These are phyloP conservation scores for Lacerta agilis DNA, from an alignment of 2,797 vertebrate genomes.

Conservation along the genomic window DNA sequence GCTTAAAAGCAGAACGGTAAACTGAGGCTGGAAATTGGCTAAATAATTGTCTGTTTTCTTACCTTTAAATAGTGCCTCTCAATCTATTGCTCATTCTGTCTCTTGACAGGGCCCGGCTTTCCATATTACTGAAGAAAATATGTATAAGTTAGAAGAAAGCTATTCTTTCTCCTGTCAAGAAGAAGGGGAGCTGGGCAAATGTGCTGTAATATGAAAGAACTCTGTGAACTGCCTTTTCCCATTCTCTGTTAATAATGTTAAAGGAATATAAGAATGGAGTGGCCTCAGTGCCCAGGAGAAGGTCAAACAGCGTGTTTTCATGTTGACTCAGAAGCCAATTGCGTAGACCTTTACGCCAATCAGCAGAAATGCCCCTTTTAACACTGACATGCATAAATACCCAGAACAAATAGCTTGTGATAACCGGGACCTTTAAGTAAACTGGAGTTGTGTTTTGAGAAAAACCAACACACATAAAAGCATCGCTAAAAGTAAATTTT, in stretches of 20 bases:
- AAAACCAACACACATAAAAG: not conserved
- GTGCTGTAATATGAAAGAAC: not conserved
- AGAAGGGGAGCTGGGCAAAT: not conserved
- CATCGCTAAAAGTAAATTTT: slow-evolving; percentile 23
- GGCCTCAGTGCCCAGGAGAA: not conserved
- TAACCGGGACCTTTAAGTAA: slow-evolving; percentile 10
- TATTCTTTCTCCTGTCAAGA: not conserved
- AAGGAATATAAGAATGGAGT: slow-evolving; percentile 26
- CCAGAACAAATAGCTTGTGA: not conserved
- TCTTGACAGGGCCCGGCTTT: too few relatives aligned
- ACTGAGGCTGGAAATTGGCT: too few relatives aligned
- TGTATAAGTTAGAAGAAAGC: not conserved
- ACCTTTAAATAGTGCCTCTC: not conserved
- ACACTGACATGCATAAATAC: slow-evolving; percentile 30
- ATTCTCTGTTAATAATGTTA: slow-evolving; percentile 23
- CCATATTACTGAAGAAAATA: not conserved
- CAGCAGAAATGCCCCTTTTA: slow-evolving; percentile 20
- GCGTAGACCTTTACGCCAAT: not conserved
- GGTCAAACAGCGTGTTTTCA: slow-evolving; percentile 17
- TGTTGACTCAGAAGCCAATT: slow-evolving; percentile 1
- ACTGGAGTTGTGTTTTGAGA: not conserved
- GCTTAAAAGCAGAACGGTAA: too few relatives aligned
- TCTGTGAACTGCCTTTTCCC: not conserved
- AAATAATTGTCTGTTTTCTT: not conserved
- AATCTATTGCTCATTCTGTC: not conserved